These are phyloP conservation scores for Phataginus tetradactyla DNA, from an alignment of 2,797 vertebrate species.

Conservation along the genomic window DNA sequence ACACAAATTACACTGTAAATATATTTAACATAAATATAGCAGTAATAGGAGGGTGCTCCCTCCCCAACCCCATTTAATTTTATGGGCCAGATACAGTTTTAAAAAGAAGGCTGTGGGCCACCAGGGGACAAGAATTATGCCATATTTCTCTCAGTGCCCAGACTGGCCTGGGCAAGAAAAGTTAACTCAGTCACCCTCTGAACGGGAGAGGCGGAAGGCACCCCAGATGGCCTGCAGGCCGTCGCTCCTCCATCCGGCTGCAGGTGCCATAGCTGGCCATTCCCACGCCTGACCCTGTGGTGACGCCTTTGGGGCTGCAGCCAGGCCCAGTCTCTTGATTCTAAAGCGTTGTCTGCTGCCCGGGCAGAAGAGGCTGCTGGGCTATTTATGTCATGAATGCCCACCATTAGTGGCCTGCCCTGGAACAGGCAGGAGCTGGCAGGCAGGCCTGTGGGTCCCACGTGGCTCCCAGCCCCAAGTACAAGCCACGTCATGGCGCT, in stretches of 20 bases:
- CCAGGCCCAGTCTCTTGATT: not conserved
- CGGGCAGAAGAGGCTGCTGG: not conserved
- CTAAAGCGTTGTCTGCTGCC: not conserved
- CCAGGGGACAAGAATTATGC: not conserved
- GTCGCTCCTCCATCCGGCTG: not conserved
- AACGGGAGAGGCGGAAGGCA: not conserved
- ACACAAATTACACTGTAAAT: not conserved
- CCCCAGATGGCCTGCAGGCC: not conserved
- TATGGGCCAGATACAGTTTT: not conserved
- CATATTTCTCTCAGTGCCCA: not conserved
- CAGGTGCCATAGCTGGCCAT: not conserved
- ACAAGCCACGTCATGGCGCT: not conserved
- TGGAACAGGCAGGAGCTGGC: not conserved
- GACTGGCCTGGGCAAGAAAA: not conserved
- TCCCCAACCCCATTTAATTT: not conserved
- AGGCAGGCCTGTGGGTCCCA: not conserved
- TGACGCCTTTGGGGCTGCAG: accelerated
- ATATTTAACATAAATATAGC: not conserved
- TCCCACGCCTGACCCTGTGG: not conserved
- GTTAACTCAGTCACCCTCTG: not conserved
- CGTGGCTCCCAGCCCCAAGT: not conserved
- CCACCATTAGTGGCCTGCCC: not conserved
- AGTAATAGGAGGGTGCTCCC: not conserved
- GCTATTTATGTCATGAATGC: not conserved
- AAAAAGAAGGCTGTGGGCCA: not conserved